phyloP scores from a whole-genome alignment of 92 coral and sea anemone genomes.

The Palythoa caribaeorum region DNA sequence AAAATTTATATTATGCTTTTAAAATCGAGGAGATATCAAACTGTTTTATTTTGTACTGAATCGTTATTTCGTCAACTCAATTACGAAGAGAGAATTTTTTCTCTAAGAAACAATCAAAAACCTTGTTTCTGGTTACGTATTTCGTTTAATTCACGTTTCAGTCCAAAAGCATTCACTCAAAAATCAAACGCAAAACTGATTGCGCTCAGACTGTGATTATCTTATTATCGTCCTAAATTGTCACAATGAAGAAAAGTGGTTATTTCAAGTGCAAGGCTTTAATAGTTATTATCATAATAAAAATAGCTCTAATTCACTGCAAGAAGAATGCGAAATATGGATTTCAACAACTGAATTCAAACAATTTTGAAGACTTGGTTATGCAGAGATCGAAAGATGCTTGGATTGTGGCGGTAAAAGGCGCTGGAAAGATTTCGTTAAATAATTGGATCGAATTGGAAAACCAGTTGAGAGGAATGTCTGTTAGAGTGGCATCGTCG shows the following conservation, averaged over 20 bases:
- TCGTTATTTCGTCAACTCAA: neutral
- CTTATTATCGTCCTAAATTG: too few species aligned
- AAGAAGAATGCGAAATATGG: slow-evolving; percentile 50
- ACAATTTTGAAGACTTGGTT: slow-evolving; percentile 69
- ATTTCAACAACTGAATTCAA: slow-evolving; percentile 60
- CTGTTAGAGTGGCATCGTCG: slow-evolving; percentile 84
- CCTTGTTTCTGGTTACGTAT: neutral
- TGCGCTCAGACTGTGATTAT: neutral
- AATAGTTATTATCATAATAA: neutral
- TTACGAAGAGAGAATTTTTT: neutral
- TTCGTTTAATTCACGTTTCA: neutral
- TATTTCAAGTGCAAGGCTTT: neutral
- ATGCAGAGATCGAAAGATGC: slow-evolving; percentile 78
- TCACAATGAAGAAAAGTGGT: neutral
- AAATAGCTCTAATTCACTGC: neutral
- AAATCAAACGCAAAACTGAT: neutral
- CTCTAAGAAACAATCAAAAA: neutral
- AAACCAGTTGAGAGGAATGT: slow-evolving; percentile 75
- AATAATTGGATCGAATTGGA: slow-evolving; percentile 79
- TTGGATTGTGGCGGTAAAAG: slow-evolving; percentile 90
- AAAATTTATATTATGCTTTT: neutral
- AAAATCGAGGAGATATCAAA: neutral
- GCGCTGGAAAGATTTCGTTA: slow-evolving; percentile 68
- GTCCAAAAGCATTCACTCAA: neutral
- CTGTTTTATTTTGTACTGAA: neutral